Conservation (phyloP, 2,888 invertebrate species). For the Athalia cordata region DNA sequence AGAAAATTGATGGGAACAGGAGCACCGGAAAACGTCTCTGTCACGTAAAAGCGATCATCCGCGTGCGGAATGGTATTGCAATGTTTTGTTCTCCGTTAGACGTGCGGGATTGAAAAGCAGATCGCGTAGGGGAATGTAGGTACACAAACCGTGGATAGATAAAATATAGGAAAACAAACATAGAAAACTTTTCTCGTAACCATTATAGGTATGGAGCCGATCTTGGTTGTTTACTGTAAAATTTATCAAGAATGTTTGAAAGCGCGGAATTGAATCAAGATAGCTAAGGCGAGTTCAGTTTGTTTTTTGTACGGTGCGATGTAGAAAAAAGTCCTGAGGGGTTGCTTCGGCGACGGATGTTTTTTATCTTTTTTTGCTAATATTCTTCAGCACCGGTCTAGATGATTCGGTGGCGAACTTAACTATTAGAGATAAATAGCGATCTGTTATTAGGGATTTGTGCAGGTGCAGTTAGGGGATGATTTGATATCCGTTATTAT, state of each 20-base stretch:
- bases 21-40: background rate
- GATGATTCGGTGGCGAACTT: background rate
- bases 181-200: slow-evolving; percentile 18
- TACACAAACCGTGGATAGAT: slow-evolving; percentile 10
- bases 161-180: slow-evolving; percentile 14
- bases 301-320: too few relatives aligned
- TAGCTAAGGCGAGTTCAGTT: too few relatives aligned
- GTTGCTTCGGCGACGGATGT: too few relatives aligned
- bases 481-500: background rate
- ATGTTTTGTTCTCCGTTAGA: background rate
- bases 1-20: background rate
- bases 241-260: too few relatives aligned
- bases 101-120: background rate
- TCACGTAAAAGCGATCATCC: background rate
- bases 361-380: too few relatives aligned
- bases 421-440: slow-evolving; percentile 14
- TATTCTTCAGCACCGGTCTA: too few relatives aligned
- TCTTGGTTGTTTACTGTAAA: background rate
- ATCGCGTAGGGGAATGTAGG: background rate
- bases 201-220: background rate
- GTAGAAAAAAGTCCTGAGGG: too few relatives aligned
- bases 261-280: too few relatives aligned
- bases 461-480: background rate
- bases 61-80: background rate
- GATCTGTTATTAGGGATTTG: slow-evolving; percentile 1